phyloP scores from a whole-genome alignment of 2,888 invertebrate genomes.

The Latheticus oryzae region DNA sequence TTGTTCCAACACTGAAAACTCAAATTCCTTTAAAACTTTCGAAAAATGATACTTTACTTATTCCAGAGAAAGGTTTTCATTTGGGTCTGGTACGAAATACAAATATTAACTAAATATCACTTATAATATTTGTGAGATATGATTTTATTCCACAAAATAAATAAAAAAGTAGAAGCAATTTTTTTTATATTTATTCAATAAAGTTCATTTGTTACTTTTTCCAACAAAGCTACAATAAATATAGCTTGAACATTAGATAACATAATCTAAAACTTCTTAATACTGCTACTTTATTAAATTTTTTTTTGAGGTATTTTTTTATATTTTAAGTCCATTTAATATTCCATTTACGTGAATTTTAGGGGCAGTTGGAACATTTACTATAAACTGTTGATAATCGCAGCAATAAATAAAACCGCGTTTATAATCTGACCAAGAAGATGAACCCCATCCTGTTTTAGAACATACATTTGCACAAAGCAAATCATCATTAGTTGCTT shows the following conservation, averaged over 20 bases:
- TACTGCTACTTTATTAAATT: no score
- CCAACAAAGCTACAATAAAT: no score
- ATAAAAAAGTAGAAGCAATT: no score
- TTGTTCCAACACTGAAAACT: constrained; percentile 45
- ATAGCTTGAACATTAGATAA: no score
- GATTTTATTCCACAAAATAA: no score
- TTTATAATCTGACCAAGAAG: constrained; percentile 51
- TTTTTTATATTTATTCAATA: no score
- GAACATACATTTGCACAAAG: constrained; percentile 63
- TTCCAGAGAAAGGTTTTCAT: constrained; percentile 36
- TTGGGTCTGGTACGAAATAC: constrained; percentile 33
- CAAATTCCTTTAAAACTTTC: constrained; percentile 41
- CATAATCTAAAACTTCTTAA: no score
- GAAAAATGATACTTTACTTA: constrained; percentile 19
- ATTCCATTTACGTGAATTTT: constrained; percentile 20
- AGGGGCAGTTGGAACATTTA: constrained; percentile 28
- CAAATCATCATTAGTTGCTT: constrained; percentile 46
- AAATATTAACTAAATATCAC: no score
- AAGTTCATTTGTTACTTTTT: no score
- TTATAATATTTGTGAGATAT: no score
- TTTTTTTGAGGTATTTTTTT: background rate
- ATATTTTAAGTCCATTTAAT: constrained; percentile 15
- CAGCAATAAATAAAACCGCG: constrained; percentile 65
- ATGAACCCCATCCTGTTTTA: constrained; percentile 57
- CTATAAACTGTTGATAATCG: constrained; percentile 46